Conservation (phyloP, 2,888 invertebrate genomes). For the Andrena marginata region DNA sequence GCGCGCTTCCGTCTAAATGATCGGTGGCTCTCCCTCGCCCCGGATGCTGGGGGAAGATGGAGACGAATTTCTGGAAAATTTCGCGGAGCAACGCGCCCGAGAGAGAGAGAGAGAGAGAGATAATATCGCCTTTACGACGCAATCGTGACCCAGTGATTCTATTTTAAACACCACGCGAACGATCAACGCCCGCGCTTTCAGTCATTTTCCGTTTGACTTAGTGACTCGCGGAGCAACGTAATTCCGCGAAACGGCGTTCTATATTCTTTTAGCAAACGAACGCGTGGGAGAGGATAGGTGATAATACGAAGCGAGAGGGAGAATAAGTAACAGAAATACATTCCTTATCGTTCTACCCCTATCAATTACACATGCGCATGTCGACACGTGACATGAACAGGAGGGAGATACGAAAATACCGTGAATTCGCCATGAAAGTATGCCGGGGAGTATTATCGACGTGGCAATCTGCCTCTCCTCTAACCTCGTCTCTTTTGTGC, state of each 20-base stretch:
- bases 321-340: no score
- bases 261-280: conserved; percentile 19
- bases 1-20: conserved; percentile 29
- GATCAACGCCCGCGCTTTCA: conserved; percentile 43
- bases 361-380: no score
- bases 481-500: not conserved
- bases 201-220: conserved; percentile 44
- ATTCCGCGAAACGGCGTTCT: conserved; percentile 20
- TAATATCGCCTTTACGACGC: not conserved
- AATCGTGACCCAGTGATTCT: conserved; percentile 24
- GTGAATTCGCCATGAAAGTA: no score
- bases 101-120: no score
- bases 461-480: not conserved
- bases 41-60: not conserved
- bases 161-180: conserved; percentile 41
- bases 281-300: not conserved
- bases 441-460: not conserved
- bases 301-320: no score
- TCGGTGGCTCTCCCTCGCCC: conserved; percentile 7
- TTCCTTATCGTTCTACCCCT: no score
- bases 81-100: conserved; percentile 1
- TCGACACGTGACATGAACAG: no score
- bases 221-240: conserved; percentile 35
- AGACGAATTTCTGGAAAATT: conserved; percentile 1
- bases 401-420: no score